These are phyloP conservation scores for Papilio dardanus DNA, from an alignment of 1,140 invertebrate species.

Conservation along the genomic window DNA sequence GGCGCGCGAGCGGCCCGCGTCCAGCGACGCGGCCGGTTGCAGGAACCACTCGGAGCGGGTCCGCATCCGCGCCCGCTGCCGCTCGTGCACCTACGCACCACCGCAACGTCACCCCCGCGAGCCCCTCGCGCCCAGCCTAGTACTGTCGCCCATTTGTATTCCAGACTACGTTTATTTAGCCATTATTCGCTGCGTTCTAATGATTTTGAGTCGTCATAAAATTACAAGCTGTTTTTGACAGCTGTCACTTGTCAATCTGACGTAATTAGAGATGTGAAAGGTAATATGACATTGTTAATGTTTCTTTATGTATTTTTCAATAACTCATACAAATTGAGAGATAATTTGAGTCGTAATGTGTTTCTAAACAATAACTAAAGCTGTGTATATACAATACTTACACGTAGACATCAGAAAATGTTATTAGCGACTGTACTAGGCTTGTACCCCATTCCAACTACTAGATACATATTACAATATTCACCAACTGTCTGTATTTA, in stretches of 20 bases:
- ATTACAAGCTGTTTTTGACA: neutral
- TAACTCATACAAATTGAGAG: too few relatives aligned
- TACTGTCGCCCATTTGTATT: slow-evolving; percentile 10
- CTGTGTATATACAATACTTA: slow-evolving; percentile 24
- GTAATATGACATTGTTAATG: neutral
- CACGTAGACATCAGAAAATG: neutral
- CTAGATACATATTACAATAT: neutral
- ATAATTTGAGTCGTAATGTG: neutral
- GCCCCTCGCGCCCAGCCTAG: slow-evolving; percentile 28
- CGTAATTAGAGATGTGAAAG: neutral
- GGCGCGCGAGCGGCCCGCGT: slow-evolving; percentile 81
- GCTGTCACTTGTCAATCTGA: neutral
- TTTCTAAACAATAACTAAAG: neutral
- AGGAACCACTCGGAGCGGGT: slow-evolving; percentile 97
- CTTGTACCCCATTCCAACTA: slow-evolving; percentile 6
- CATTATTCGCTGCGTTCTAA: too few relatives aligned
- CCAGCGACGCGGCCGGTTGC: slow-evolving; percentile 85
- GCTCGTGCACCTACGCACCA: slow-evolving; percentile 91
- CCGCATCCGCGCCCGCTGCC: slow-evolving; percentile 96
- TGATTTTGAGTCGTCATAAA: neutral
- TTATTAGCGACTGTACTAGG: slow-evolving; percentile 31
- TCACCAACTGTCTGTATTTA: neutral
- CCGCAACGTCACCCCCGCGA: slow-evolving; percentile 41
- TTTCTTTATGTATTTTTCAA: neutral
- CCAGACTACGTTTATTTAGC: neutral